Percentiles rank a stretch among this genome's conserved stretches.
phyloP scores from a whole-genome alignment of 2,797 vertebrate genomes.

The Falco columbarius region DNA sequence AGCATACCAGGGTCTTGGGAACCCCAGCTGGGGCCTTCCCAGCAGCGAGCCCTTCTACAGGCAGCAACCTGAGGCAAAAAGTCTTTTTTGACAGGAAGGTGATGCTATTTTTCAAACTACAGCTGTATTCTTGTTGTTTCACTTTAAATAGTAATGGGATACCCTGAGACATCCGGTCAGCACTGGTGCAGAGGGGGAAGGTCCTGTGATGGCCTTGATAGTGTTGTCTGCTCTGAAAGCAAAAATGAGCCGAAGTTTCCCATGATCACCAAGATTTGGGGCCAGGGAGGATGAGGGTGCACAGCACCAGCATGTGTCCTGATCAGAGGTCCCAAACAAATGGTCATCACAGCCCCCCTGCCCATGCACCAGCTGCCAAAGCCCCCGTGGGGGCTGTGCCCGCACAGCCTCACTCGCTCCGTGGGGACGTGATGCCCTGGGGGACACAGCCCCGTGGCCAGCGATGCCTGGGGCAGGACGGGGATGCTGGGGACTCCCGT shows the following conservation, averaged over 20 bases:
- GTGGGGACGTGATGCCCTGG: rapidly evolving
- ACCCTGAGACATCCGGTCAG: not conserved
- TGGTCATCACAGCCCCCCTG: too few relatives aligned
- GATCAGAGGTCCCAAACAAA: not conserved
- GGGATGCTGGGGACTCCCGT: not conserved
- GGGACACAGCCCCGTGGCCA: not conserved
- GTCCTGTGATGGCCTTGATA: not conserved
- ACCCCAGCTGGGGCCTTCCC: rapidly evolving
- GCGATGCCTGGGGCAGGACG: not conserved
- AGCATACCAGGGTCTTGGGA: rapidly evolving
- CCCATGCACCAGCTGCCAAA: not conserved
- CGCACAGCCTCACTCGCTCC: rapidly evolving
- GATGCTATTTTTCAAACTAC: not conserved
- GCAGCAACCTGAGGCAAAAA: not conserved
- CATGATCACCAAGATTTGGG: rapidly evolving
- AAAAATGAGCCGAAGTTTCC: not conserved
- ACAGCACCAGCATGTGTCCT: not conserved
- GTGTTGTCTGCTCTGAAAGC: not conserved
- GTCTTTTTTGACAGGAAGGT: not conserved
- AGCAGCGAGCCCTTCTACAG: not conserved
- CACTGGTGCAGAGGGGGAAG: rapidly evolving
- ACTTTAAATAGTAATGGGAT: not conserved
- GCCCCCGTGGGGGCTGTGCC: rapidly evolving
- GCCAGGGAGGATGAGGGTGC: not conserved
- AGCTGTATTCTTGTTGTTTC: not conserved